Base-by-base conservation (phyloP, 2,888 invertebrate species). In the Nezara viridula region DNA sequence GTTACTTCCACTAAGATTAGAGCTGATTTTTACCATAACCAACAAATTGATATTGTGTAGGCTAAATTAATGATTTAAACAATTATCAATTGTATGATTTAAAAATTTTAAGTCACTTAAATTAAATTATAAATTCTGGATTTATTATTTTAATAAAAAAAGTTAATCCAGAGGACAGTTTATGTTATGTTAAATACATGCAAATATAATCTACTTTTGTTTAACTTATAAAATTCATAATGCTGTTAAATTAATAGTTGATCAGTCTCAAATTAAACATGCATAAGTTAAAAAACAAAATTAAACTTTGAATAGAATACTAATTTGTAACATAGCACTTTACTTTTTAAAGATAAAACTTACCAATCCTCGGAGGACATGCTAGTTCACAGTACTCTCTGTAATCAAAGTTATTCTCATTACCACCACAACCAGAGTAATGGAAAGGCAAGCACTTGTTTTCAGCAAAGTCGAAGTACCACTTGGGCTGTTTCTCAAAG, bases 381-480 rank as follows among this genome's bases (percentile, higher is more conserved):
- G 95, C 94, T 90, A 94, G 93, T 92, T 96, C 95, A 93, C 98
- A 98, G 92, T 94, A 94, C 91, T 95, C 95, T 93, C 95, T 94
- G 92, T 95, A 95, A 91, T 94, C 94, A 94, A 97, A 98, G 93
- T 95, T 96, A 94, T 98, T 98, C 92, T 94, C 95, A 93, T 98
- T 98, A 91, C 98, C 98, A 91, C 95, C 96, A 93, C 98, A 98
- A 91, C 98, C 98, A 91, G 96, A 95, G 94, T 96, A 98, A 95
- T 97, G 97, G 95, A 98, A 98, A 88, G 97, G 97, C 94, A 97
- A 94, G 94, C 98, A 99, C 91, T 96, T 95, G 93, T 96, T 96
- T 93, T 97, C 96, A 86, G 95, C 94, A 91, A 95, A 94, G 93
- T 97, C 97, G 94, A 96, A 98, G 93, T 96, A 96, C 98, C 98